Percentiles rank a stretch among this genome's conserved stretches.
Conservation (phyloP, 2,113 vertebrate species). For the Stomatorhinus ivindoensis region DNA sequence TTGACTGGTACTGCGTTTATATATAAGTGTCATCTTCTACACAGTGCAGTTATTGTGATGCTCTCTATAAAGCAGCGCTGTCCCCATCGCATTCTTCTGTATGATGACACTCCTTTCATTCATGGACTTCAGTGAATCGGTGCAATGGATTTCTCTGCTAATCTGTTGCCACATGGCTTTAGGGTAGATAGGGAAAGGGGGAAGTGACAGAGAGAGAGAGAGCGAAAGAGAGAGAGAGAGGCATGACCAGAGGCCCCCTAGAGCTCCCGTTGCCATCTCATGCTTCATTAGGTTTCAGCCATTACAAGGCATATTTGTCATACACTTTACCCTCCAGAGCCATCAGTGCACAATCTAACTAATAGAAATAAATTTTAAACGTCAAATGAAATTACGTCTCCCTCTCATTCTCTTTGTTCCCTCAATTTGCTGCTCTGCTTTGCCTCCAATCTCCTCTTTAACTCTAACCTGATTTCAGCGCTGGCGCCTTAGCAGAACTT, state of each 20-base stretch:
- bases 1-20: not conserved
- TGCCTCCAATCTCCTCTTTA: not conserved
- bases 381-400: not conserved
- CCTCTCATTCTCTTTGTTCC: not conserved
- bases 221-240: not conserved
- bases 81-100: not conserved
- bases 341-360: slow-evolving; percentile 21
- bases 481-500: not conserved
- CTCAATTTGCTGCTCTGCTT: not conserved
- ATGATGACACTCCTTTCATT: not conserved
- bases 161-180: not conserved
- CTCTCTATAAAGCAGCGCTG: not conserved
- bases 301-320: slow-evolving; percentile 28
- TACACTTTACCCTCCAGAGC: slow-evolving; percentile 21
- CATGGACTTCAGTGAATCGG: not conserved
- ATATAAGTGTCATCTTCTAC: not conserved
- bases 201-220: not conserved
- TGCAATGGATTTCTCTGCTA: not conserved
- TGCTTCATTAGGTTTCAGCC: slow-evolving; percentile 25
- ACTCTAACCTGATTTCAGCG: not conserved
- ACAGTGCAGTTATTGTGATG: not conserved
- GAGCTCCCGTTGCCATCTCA: slow-evolving; percentile 17
- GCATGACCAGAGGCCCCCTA: slow-evolving; percentile 1
- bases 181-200: not conserved
- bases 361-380: slow-evolving; percentile 8